These are phyloP conservation scores for Baronia brevicornis DNA, from an alignment of 2,888 invertebrate species.

Conservation along the genomic window DNA sequence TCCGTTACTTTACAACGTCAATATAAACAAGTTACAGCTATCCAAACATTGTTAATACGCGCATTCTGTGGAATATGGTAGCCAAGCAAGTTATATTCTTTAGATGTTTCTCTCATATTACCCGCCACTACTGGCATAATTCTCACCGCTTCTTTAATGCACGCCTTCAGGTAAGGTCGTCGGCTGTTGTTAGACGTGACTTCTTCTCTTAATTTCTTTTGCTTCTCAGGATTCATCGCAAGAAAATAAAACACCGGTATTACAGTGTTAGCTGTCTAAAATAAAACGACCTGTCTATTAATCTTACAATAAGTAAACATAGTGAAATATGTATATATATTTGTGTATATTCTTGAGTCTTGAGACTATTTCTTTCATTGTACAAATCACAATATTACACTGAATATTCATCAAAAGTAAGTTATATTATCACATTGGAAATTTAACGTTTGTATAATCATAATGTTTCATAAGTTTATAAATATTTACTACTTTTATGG, in stretches of 20 bases:
- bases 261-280: conserved; percentile 74
- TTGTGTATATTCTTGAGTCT: too few relatives aligned
- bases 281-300: too few relatives aligned
- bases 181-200: conserved; percentile 37
- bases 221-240: conserved; percentile 77
- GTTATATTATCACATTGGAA: too few relatives aligned
- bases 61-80: conserved; percentile 78
- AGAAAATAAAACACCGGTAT: conserved; percentile 76
- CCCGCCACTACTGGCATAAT: conserved; percentile 77
- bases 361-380: too few relatives aligned
- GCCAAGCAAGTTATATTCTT: conserved; percentile 76
- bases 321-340: too few relatives aligned
- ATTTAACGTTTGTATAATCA: too few relatives aligned
- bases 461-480: too few relatives aligned
- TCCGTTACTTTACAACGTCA: too few relatives aligned
- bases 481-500: too few relatives aligned
- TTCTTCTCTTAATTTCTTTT: conserved; percentile 77
- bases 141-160: conserved; percentile 82
- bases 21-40: conserved; percentile 48
- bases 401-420: too few relatives aligned
- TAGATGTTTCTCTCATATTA: conserved; percentile 65
- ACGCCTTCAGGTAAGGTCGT: conserved; percentile 80
- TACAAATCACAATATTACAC: too few relatives aligned
- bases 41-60: conserved; percentile 26
- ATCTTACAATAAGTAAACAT: too few relatives aligned